Evolutionary conservation across 2,797 vertebrate species (phyloP).

Genomic region (Karalla daura): DNA sequence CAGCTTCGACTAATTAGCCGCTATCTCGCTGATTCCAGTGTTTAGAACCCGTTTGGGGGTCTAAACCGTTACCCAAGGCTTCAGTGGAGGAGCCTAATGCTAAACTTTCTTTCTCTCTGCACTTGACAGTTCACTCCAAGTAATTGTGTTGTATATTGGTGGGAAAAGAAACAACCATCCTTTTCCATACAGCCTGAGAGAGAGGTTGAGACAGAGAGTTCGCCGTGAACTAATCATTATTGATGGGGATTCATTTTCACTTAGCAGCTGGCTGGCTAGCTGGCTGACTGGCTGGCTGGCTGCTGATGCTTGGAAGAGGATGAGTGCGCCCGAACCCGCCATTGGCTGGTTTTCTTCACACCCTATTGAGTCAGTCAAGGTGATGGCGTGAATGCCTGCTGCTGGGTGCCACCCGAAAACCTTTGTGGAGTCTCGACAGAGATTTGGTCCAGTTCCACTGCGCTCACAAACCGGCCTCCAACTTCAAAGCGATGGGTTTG

Average conservation of each 20-base stretch:
- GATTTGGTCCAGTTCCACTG: slow-evolving; percentile 49
- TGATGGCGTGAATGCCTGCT: slow-evolving; percentile 38
- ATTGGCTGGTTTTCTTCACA: slow-evolving; percentile 59
- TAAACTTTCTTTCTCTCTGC: slow-evolving; percentile 48
- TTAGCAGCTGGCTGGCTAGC: slow-evolving; percentile 60
- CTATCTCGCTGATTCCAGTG: slow-evolving; percentile 41
- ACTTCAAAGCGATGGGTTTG: slow-evolving; percentile 59
- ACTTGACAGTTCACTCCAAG: slow-evolving; percentile 42
- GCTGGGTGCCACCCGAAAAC: slow-evolving; percentile 31
- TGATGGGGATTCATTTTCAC: slow-evolving; percentile 76
- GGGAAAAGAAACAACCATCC: slow-evolving; percentile 66
- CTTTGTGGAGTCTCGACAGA: slow-evolving; percentile 32
- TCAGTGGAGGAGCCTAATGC: slow-evolving; percentile 15
- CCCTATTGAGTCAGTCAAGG: slow-evolving; percentile 59
- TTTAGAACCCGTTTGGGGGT: slow-evolving; percentile 1
- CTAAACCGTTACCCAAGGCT: slow-evolving; percentile 23
- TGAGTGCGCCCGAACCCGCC: slow-evolving; percentile 22
- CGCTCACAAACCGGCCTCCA: not conserved
- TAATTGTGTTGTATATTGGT: slow-evolving; percentile 62
- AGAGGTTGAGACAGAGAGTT: slow-evolving; percentile 58
- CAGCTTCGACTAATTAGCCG: slow-evolving; percentile 43
- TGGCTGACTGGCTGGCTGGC: slow-evolving; percentile 63
- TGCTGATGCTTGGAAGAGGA: slow-evolving; percentile 48
- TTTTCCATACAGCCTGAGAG: slow-evolving; percentile 65
- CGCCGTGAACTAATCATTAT: slow-evolving; percentile 72